phyloP scores from a whole-genome alignment of 2,113 vertebrate species.

The Capricornis sumatraensis region DNA sequence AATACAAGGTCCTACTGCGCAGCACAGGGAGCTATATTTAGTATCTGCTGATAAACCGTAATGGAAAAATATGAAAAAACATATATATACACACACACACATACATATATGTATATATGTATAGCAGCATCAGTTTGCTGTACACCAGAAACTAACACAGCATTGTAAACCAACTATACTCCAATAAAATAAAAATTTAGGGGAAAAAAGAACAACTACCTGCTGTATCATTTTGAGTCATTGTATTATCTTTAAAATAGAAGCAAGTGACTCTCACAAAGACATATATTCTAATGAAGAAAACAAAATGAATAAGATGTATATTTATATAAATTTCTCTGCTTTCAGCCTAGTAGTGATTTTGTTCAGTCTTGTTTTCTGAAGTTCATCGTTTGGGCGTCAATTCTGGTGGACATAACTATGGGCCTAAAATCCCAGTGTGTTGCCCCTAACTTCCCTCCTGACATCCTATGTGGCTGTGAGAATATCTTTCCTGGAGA shows the following conservation, averaged over 20 bases:
- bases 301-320: neutral
- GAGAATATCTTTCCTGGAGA: neutral
- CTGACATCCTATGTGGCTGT: neutral
- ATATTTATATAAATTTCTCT: neutral
- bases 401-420: neutral
- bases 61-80: neutral
- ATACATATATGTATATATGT: neutral
- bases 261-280: neutral
- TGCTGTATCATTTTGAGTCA: neutral
- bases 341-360: neutral
- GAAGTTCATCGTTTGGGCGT: neutral
- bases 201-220: neutral
- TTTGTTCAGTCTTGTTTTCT: neutral
- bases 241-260: neutral
- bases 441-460: neutral
- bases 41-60: neutral
- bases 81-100: rapidly evolving
- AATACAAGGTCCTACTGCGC: neutral
- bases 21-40: neutral
- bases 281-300: neutral
- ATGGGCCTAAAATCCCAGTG: neutral
- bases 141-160: neutral
- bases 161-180: neutral
- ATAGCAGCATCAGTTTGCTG: neutral
- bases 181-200: neutral